A percentile compares a stretch with the other conserved stretches of the same genome.
phyloP scores from a whole-genome alignment of 2,797 vertebrate species.

The Valencia hispanica region DNA sequence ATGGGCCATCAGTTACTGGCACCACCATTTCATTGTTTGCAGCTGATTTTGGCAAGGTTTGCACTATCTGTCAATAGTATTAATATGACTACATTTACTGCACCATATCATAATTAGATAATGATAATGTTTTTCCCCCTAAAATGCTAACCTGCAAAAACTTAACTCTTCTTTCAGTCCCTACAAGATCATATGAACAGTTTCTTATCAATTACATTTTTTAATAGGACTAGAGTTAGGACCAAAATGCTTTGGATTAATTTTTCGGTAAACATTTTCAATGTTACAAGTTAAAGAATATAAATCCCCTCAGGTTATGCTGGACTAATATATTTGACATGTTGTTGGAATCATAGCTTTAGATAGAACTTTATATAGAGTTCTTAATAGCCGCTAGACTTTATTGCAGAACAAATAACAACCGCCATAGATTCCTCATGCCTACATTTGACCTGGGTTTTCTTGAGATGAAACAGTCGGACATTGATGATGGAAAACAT shows the following conservation, averaged over 20 bases:
- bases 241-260: not conserved
- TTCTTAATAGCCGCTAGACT: slow-evolving; percentile 32
- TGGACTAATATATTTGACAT: not conserved
- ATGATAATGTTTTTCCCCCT: not conserved
- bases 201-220: not conserved
- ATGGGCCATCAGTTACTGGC: too few relatives aligned
- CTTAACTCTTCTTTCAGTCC: too few relatives aligned
- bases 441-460: slow-evolving; percentile 78
- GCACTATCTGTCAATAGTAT: not conserved
- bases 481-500: slow-evolving; percentile 31
- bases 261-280: not conserved
- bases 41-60: not conserved
- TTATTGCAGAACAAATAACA: slow-evolving; percentile 66
- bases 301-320: not conserved
- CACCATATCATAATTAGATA: not conserved
- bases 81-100: not conserved
- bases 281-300: not conserved
- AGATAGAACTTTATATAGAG: slow-evolving; percentile 26
- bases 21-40: too few relatives aligned
- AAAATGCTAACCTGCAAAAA: not conserved
- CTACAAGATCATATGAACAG: too few relatives aligned
- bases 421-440: slow-evolving; percentile 71
- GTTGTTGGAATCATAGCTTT: slow-evolving; percentile 11
- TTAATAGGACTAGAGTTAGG: not conserved
- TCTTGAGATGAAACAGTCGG: slow-evolving; percentile 48